A percentile compares a stretch with the other conserved stretches of the same genome.
Evolutionary conservation across 2,888 invertebrate species (phyloP).

Genomic region (Stomorhina lunata): DNA sequence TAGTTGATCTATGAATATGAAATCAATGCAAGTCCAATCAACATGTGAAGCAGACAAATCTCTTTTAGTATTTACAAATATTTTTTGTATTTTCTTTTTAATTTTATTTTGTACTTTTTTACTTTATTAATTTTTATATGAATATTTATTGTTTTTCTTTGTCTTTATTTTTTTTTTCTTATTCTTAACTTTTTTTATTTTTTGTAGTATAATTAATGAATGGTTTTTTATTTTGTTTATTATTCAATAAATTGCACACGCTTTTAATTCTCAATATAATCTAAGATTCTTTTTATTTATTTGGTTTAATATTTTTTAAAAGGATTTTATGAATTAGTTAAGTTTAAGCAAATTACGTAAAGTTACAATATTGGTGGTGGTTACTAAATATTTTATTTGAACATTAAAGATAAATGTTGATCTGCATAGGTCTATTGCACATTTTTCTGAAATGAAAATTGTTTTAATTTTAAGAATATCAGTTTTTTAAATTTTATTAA

Average conservation of each 20-base stretch:
- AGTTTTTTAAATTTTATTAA: no score
- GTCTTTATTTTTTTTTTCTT: not conserved
- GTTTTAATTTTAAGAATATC: no score
- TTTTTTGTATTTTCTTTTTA: conserved; percentile 9
- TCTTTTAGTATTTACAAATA: not conserved
- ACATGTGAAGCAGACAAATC: not conserved
- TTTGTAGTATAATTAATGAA: conserved; percentile 24
- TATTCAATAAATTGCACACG: conserved; percentile 46
- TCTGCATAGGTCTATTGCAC: no score
- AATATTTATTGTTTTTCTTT: conserved; percentile 2
- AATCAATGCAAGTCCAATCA: conserved; percentile 55
- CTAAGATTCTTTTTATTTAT: conserved; percentile 37
- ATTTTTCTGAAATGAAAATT: no score
- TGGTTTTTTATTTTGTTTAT: conserved; percentile 20
- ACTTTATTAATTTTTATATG: conserved; percentile 11
- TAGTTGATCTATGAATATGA: conserved; percentile 55
- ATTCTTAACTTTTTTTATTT: not conserved
- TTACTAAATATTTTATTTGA: no score
- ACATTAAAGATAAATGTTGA: no score
- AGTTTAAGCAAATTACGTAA: no score
- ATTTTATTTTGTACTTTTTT: conserved; percentile 25
- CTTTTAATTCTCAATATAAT: conserved; percentile 20
- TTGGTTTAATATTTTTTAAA: no score
- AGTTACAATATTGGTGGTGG: no score
- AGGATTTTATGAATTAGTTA: no score